A percentile compares a stretch with the other conserved stretches of the same genome.
Evolutionary conservation across 2,888 invertebrate genomes (phyloP).

Genomic region (Platycheirus albimanus): DNA sequence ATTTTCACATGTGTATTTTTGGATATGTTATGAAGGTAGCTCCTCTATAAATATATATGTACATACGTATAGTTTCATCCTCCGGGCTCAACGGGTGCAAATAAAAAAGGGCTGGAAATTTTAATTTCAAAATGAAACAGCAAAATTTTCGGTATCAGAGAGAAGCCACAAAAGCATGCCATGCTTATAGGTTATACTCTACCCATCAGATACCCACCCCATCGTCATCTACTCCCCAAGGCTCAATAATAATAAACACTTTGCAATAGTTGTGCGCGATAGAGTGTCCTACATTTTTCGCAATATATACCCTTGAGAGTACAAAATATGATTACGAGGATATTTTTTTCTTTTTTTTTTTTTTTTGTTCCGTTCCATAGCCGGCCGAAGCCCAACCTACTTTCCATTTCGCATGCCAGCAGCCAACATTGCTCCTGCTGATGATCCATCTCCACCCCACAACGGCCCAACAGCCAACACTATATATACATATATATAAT

Average conservation of each 20-base stretch:
- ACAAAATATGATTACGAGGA: conserved; percentile 67
- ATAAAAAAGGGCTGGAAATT: conserved; percentile 58
- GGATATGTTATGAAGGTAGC: background rate
- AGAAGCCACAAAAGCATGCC: conserved; percentile 57
- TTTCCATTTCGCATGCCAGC: conserved; percentile 41
- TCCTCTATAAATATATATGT: too few species aligned
- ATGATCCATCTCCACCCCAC: conserved; percentile 57
- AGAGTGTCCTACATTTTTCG: conserved; percentile 70
- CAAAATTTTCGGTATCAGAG: conserved; percentile 55
- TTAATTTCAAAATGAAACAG: conserved; percentile 71
- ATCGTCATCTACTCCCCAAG: conserved; percentile 42
- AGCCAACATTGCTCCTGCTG: conserved; percentile 4
- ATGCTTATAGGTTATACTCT: conserved; percentile 21
- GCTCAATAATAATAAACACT: conserved; percentile 73
- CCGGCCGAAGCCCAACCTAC: conserved; percentile 47
- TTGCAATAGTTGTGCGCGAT: conserved; percentile 69
- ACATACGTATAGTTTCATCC: conserved; percentile 15
- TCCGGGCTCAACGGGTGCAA: conserved; percentile 22
- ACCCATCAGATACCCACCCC: conserved; percentile 11
- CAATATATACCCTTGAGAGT: conserved; percentile 67
- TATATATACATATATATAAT: too few species aligned
- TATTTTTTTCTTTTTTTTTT: conserved; percentile 52
- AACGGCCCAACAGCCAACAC: conserved; percentile 17
- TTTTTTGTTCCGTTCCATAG: conserved; percentile 36
- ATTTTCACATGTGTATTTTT: conserved; percentile 58